Evolutionary conservation across 1,140 invertebrate species (phyloP), one percentile per base, ranked within the genome.

Genomic region (Dendrolimus kikuchii): DNA sequence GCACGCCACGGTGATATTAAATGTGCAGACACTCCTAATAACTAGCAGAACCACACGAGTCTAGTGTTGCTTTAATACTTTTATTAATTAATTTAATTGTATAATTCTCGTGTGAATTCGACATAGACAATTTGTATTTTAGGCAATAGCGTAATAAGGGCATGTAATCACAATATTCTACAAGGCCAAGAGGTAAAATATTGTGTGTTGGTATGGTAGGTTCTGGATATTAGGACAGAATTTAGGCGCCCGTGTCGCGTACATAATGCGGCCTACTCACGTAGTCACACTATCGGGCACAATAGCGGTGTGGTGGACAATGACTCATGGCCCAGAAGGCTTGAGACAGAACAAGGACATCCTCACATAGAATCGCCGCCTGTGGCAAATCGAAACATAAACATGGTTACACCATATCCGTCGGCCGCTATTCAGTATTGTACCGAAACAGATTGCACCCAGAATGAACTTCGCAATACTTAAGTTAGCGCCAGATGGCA

Each of bases 401-500:
- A 81, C 79, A 82, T 77, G 62, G 69, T 82, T 81, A 72, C 76
- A 72, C 80, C 79, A 82, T 78, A 83, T 82, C 76, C 74, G 76
- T 81, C 74, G 59, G 59, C 52, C n/a, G 64, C 70, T 74, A 74
- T 78, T 77, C 77, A 76, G 71, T 70, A 84, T 84, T 86, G 77
- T 84, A 77, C 74, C 69, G 74, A 77, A 77, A 79, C 76, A 77
- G 80, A 82, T 78, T 77, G 68, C 67, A 66, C 66, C 78, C 81
- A 81, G 76, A 85, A 82, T 81, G 71, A 72, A 77, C 71, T 74
- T 81, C 62, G 77, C 77, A 81, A 83, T 69, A 76, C 72, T 66
- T 54, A 55, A 59, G 64, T 68, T 60, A 65, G 72, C 59, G 65
- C 70, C 68, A 71, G 68, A 76, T 77, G 73, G 77, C 74, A 77